Evolutionary conservation across 2,113 vertebrate species (phyloP).

Genomic region (Artemisiospiza belli): DNA sequence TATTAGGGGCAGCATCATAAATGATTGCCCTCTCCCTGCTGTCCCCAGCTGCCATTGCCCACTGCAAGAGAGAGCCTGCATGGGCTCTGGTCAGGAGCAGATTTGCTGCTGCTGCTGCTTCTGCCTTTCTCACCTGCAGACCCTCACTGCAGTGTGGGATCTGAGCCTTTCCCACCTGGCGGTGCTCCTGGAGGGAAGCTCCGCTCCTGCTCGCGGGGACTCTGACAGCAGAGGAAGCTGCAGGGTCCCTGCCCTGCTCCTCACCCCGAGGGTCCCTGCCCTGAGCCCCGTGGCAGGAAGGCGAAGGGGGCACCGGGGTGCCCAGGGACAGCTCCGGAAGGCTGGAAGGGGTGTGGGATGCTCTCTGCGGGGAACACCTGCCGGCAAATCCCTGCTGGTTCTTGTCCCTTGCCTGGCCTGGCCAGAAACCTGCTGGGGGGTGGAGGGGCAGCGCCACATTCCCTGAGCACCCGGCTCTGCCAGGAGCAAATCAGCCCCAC

Average conservation of each 20-base stretch:
- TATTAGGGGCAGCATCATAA: background rate
- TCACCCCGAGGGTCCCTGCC: fast-evolving
- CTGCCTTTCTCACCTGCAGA: background rate
- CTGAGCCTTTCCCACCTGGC: background rate
- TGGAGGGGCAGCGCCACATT: background rate
- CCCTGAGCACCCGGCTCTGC: background rate
- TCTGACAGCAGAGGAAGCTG: fast-evolving
- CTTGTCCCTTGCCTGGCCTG: background rate
- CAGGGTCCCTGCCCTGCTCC: background rate
- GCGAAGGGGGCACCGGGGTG: background rate
- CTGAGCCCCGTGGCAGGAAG: fast-evolving
- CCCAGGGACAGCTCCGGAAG: background rate
- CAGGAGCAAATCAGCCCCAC: no score
- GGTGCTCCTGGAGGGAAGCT: background rate
- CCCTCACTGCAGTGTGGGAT: fast-evolving
- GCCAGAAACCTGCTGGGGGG: background rate
- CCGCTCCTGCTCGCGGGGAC: background rate
- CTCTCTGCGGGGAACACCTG: fast-evolving
- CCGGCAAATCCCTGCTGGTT: background rate
- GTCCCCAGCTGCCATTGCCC: background rate
- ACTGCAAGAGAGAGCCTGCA: background rate
- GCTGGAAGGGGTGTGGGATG: background rate
- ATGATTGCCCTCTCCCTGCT: background rate
- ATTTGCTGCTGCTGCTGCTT: background rate
- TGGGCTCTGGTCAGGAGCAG: background rate